These are phyloP conservation scores for Aleadryas rufinucha DNA, from an alignment of 2,113 vertebrate species.

Conservation along the genomic window DNA sequence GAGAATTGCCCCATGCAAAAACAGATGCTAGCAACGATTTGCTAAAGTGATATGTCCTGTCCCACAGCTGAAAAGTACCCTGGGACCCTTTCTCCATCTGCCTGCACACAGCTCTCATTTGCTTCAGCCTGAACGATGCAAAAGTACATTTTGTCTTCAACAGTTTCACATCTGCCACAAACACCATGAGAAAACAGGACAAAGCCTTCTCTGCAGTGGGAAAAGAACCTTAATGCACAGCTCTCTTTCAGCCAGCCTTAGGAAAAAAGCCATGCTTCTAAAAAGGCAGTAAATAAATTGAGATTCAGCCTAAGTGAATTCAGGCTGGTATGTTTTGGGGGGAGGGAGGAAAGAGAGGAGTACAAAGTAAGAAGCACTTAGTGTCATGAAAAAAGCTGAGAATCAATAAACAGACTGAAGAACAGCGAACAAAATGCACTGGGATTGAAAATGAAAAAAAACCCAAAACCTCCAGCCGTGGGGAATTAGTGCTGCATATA, in stretches of 20 bases:
- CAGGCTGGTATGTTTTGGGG: neutral
- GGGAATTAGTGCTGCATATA: neutral
- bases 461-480: neutral
- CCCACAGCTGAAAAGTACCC: neutral
- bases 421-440: neutral
- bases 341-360: neutral
- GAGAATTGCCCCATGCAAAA: neutral
- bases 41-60: neutral
- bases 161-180: neutral
- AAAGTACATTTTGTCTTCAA: neutral
- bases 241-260: neutral
- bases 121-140: neutral
- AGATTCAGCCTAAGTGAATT: neutral
- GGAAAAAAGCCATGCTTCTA: neutral
- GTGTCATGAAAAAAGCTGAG: neutral
- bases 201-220: neutral
- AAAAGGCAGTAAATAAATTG: slow-evolving; percentile 29
- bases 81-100: neutral
- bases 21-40: neutral
- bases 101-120: neutral
- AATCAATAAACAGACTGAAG: slow-evolving; percentile 23
- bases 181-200: neutral
- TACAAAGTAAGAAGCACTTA: neutral
- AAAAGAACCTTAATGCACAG: neutral
- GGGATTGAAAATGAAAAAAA: neutral